Evolutionary conservation across 2,797 vertebrate genomes (phyloP).

Genomic region (Gadopsis bispinosus): DNA sequence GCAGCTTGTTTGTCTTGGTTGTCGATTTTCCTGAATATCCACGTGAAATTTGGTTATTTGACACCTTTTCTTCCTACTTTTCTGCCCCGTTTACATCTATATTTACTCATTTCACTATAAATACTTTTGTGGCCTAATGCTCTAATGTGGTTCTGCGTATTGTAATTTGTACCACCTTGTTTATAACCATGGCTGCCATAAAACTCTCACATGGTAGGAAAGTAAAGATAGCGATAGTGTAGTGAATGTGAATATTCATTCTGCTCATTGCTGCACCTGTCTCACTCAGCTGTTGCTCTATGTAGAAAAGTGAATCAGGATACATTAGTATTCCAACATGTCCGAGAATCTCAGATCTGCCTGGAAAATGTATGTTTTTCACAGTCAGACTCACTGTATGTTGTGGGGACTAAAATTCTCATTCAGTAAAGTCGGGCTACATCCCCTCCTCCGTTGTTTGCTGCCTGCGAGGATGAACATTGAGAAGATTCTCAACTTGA

Average conservation of each 20-base stretch:
- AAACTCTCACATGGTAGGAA: conserved; percentile 1
- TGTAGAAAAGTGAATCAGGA: conserved; percentile 10
- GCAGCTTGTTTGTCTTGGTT: not conserved
- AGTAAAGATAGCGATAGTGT: conserved; percentile 18
- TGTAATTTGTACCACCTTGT: conserved; percentile 16
- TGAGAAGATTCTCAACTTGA: conserved; percentile 24
- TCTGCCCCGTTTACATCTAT: not conserved
- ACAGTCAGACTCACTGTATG: not conserved
- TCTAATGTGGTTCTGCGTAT: conserved; percentile 14
- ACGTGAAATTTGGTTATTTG: not conserved
- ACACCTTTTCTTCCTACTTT: not conserved
- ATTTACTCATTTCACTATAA: not conserved
- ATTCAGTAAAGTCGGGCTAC: conserved; percentile 6
- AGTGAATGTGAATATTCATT: conserved; percentile 18
- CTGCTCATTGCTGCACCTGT: conserved; percentile 46
- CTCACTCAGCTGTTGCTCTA: conserved; percentile 49
- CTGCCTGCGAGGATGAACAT: conserved; percentile 4
- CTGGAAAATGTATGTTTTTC: conserved; percentile 29
- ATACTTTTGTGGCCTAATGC: not conserved
- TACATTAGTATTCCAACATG: conserved; percentile 17
- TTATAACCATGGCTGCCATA: conserved; percentile 19
- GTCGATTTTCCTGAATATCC: not conserved
- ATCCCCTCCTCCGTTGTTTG: conserved; percentile 42
- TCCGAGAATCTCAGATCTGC: conserved; percentile 27
- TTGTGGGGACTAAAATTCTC: conserved; percentile 2